Evolutionary conservation across 2,113 vertebrate genomes (phyloP).

Genomic region (Melospiza melodia): DNA sequence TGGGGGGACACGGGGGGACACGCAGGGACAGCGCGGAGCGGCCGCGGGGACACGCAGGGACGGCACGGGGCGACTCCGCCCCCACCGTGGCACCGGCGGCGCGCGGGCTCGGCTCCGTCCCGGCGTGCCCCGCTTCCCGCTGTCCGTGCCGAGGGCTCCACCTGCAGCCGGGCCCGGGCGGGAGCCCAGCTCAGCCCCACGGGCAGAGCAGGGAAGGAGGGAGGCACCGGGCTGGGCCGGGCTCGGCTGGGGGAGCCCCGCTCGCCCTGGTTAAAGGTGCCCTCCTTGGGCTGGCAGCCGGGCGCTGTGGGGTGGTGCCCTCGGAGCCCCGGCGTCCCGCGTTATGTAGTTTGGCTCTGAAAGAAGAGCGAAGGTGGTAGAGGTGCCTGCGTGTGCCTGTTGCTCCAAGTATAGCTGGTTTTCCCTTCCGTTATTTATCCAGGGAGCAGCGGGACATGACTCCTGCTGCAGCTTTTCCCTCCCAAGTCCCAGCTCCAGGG

Average conservation of each 20-base stretch:
- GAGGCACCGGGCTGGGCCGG: neutral
- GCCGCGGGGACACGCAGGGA: neutral
- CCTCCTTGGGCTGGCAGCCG: neutral
- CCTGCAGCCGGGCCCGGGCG: neutral
- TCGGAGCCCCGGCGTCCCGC: rapidly evolving
- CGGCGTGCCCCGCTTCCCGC: neutral
- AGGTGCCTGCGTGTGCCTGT: rapidly evolving
- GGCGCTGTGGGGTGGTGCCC: rapidly evolving
- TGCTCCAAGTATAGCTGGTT: rapidly evolving
- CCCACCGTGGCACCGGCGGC: neutral
- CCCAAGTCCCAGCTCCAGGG: rapidly evolving
- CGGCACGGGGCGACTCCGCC: neutral
- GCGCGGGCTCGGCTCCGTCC: neutral
- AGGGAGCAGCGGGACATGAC: rapidly evolving
- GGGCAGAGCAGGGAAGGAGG: no score
- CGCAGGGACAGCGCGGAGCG: neutral
- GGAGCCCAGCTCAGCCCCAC: neutral
- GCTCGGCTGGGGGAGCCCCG: neutral
- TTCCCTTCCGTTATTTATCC: rapidly evolving
- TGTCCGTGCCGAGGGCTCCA: neutral
- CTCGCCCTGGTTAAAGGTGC: no score
- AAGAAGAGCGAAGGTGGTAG: rapidly evolving
- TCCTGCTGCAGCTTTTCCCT: no score
- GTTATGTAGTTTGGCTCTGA: rapidly evolving
- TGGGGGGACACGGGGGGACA: no score